Percentiles rank a stretch among this genome's conserved stretches.
phyloP scores from a whole-genome alignment of 2,113 vertebrate genomes.

The Otis tarda region DNA sequence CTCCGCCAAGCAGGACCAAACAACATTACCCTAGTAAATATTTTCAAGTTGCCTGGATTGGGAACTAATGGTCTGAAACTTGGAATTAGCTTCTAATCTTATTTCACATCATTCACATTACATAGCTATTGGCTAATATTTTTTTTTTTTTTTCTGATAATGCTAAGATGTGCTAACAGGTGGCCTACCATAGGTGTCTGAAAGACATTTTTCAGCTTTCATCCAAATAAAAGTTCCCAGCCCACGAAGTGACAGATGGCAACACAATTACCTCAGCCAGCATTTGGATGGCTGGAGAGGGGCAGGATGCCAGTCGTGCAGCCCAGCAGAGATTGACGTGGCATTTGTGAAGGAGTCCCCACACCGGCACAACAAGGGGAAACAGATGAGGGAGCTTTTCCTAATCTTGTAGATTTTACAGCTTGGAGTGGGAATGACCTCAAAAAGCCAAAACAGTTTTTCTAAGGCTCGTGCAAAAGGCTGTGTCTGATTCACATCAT shows the following conservation, averaged over 20 bases:
- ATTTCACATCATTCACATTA: background rate
- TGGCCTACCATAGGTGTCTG: background rate
- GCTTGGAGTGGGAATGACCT: background rate
- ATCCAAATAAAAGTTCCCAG: background rate
- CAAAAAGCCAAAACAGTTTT: background rate
- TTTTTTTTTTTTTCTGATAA: background rate
- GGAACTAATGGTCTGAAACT: background rate
- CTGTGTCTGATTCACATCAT: background rate
- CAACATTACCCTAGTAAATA: background rate
- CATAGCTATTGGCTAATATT: background rate
- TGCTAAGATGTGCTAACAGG: too few species aligned
- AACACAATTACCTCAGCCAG: background rate
- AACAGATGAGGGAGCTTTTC: background rate
- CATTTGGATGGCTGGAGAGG: background rate
- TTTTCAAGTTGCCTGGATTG: background rate
- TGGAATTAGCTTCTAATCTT: background rate
- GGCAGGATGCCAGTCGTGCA: fast-evolving
- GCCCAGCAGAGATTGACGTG: background rate
- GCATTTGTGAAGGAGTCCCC: background rate
- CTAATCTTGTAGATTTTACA: background rate
- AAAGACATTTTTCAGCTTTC: background rate
- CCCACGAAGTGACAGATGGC: fast-evolving
- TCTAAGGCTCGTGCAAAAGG: background rate
- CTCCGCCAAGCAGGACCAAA: background rate
- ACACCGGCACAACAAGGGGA: background rate